Base-by-base conservation (phyloP, 2,888 invertebrate species). In the Anthrax anthrax region DNA sequence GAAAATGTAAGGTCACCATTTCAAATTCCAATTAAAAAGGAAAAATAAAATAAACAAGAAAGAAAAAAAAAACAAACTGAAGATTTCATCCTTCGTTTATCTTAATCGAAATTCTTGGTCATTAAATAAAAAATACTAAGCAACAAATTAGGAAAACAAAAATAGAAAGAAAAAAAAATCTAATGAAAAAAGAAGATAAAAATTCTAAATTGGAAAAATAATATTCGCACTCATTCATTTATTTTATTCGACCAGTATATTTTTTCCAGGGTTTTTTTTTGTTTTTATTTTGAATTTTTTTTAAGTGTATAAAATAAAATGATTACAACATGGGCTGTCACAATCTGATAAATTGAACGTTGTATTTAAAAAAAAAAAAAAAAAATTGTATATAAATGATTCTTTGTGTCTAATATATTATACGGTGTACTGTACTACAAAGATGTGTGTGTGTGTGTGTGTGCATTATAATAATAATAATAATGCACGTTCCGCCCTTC, bases 71-170 rank as follows among this genome's bases (percentile, higher is more conserved):
- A 32, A 6, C 8, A 8, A 32, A 39, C 29, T 9, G 3, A 12
- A 12, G 8, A 12, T 46, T 38, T 37, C 37, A 42, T 47, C 45
- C 34, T 46, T 37, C 45, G 42, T 49, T 47, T 38, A 49, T 46
- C 49, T 46, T 47, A 49, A 51, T 51, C 51, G 51, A 49, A 51
- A 49, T 49, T 47, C 41, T 47, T 51, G 48, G 49, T 47, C 51
- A 40, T 51, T 51, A 51, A 51, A 51, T 51, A 51, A 51, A 44
- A 48, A 45, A 29, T 12, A 23, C 23, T 23, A 23, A 23, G 8
- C 4, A 23, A 23, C 23, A 23, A 23, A 23, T 23, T 6, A 23
- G 37, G 34, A 41, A 12, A 12, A 29, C 5, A 29, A 10, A 29
- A 10, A 6, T 6, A 29, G 12, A 29, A 12, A 29, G n/a, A n/a